Percentiles rank a stretch among this genome's conserved stretches.
Evolutionary conservation across 1,140 invertebrate species (phyloP).

Genomic region (Drosophila orosa): DNA sequence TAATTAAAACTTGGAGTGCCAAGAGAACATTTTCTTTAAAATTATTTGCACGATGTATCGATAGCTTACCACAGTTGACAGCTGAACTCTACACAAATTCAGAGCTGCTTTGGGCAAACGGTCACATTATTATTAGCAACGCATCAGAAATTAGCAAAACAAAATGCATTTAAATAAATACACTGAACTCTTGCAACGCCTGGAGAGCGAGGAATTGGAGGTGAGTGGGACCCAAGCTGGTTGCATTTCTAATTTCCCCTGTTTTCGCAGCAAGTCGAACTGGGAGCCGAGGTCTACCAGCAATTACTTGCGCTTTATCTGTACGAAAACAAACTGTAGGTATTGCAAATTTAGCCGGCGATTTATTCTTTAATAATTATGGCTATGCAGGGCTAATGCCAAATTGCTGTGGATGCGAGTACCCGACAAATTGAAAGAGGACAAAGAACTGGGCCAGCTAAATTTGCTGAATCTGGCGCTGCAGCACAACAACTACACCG

Average conservation of each 20-base stretch:
- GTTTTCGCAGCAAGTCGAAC: slow-evolving; percentile 46
- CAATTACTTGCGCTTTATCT: slow-evolving; percentile 73
- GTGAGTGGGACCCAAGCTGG: slow-evolving; percentile 1
- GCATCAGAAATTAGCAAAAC: slow-evolving; percentile 16
- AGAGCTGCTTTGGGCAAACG: slow-evolving; percentile 8
- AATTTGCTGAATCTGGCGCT: slow-evolving; percentile 62
- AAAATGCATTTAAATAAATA: slow-evolving; percentile 73
- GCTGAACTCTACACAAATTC: slow-evolving; percentile 17
- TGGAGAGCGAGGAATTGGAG: slow-evolving; percentile 66
- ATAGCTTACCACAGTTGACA: background rate
- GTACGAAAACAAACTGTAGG: slow-evolving; percentile 68
- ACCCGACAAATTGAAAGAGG: slow-evolving; percentile 56
- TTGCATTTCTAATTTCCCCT: background rate
- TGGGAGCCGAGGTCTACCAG: slow-evolving; percentile 54
- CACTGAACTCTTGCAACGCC: slow-evolving; percentile 37
- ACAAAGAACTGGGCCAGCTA: slow-evolving; percentile 62
- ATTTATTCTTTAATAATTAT: background rate
- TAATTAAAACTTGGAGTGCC: background rate
- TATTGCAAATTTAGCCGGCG: background rate
- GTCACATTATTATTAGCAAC: slow-evolving; percentile 10
- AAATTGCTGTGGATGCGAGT: slow-evolving; percentile 75
- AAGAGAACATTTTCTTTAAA: too few species aligned
- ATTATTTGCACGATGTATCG: background rate
- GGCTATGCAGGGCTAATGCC: slow-evolving; percentile 43
- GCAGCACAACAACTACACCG: slow-evolving; percentile 66